phyloP scores from a whole-genome alignment of 2,888 invertebrate species.

The Tachystola acroxantha region DNA sequence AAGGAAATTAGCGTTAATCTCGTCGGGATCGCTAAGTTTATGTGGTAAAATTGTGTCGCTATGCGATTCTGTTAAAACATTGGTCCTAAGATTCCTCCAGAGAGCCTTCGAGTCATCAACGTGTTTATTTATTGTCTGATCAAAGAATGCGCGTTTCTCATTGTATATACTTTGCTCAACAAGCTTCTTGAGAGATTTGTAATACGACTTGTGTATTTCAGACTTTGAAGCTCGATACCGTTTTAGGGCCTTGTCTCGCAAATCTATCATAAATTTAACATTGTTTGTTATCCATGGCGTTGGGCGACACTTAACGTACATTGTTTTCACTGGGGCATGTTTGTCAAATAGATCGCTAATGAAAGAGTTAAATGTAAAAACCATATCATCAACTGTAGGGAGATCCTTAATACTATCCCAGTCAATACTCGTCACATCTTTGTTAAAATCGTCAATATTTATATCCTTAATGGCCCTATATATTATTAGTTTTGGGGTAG shows the following conservation, averaged over 20 bases:
- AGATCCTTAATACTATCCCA: no score
- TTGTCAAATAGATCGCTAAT: conserved; percentile 7
- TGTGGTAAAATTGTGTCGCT: not conserved
- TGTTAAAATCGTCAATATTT: no score
- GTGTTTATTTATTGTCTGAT: conserved; percentile 11
- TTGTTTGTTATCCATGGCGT: conserved; percentile 16
- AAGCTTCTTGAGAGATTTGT: conserved; percentile 13
- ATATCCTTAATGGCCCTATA: no score
- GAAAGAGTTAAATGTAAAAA: not conserved
- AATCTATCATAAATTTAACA: conserved; percentile 15
- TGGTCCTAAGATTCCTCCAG: conserved; percentile 7
- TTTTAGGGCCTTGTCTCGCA: conserved; percentile 12
- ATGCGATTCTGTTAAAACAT: not conserved
- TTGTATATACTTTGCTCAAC: conserved; percentile 16
- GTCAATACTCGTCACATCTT: no score
- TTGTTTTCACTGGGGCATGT: conserved; percentile 12
- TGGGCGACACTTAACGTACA: conserved; percentile 6
- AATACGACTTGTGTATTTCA: conserved; percentile 9
- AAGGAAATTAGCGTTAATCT: conserved; percentile 1
- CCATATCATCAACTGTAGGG: not conserved
- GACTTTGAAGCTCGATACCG: no score
- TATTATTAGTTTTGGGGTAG: no score
- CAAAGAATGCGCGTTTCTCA: no score
- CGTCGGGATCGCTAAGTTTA: not conserved
- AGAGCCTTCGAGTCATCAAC: conserved; percentile 7